Base-by-base conservation (phyloP, 1,140 invertebrate genomes). In the Mactra quadrangularis region DNA sequence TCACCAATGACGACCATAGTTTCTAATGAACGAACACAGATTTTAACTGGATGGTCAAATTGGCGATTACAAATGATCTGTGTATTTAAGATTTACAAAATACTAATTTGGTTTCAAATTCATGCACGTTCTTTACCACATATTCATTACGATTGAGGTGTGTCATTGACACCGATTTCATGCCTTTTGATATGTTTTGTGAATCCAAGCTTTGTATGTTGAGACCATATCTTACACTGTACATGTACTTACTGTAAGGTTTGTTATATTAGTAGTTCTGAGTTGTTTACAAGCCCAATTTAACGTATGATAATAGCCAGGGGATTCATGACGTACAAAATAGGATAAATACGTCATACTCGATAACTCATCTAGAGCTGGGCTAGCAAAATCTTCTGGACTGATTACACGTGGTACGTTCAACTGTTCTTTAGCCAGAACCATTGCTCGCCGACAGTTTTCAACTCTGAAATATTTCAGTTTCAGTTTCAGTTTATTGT, bases 281-380 rank as follows among this genome's bases (percentile, higher is more conserved):
- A 90, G 77, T 60, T 90, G 89, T n/a, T 87, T 87, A 53, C 98
- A 87, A 35, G 98, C 97, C 97, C 98, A 99, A 85, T 97, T 95
- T 75, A 99, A 94, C 0, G 98, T 99, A 15, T 98, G 95, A 90
- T 96, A 96, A 91, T 98, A 98, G 17, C 98, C 98, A 0, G 98
- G 96, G 11, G 97, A 98, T 77, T 96, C 96, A 75, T 97, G 96
- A 90, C 98, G 98, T 96, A 99, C 98, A 90, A 99, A 99, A 93
- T 99, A 99, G 0, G 98, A 99, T n/a, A 99, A 94, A 93, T 99
- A 99, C 1, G 98, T 99, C 97, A 99, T 99, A 53, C 97, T 98
- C 17, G 98, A 99, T 4, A 99, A 93, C 92, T 99, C 98, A 89
- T 99, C 98, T 84, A 99, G 93, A 95, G 98, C 97, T 0, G 97